Conservation (phyloP, 2,888 invertebrate species). For the Chrysolina oricalcia region DNA sequence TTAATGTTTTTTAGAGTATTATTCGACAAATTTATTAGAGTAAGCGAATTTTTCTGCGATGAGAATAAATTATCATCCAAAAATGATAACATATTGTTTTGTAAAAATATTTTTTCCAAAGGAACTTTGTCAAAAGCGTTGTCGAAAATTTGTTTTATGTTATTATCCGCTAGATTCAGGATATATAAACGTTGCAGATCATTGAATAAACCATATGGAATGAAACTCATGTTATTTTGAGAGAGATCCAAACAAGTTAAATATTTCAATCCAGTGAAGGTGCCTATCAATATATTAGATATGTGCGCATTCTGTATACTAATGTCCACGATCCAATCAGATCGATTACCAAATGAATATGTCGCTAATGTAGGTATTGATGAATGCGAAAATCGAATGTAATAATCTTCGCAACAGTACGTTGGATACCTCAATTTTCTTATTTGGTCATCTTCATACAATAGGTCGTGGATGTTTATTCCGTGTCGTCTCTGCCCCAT, state of each 20-base stretch:
- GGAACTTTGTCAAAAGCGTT: not conserved
- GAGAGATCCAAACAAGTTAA: slow-evolving; percentile 25
- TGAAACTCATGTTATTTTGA: not conserved
- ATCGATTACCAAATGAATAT: not conserved
- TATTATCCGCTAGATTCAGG: slow-evolving; percentile 16
- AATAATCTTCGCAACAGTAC: not conserved
- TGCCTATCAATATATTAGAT: slow-evolving; percentile 2
- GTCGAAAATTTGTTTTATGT: not conserved
- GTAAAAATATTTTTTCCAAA: not conserved
- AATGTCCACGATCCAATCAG: not conserved
- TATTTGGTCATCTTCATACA: not conserved
- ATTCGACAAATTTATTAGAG: not conserved
- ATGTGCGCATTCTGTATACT: slow-evolving; percentile 2
- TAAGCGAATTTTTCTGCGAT: not conserved
- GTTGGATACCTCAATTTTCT: not conserved
- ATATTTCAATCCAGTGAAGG: not conserved
- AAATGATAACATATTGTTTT: not conserved
- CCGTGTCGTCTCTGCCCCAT: not conserved
- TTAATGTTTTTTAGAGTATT: not conserved
- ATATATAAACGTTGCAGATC: not conserved
- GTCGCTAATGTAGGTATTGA: slow-evolving; percentile 3
- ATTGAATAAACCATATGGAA: slow-evolving; percentile 2
- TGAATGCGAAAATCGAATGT: not conserved
- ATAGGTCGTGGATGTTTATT: not conserved
- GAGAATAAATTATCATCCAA: slow-evolving; percentile 5